These are phyloP conservation scores for Chromis chromis DNA, from an alignment of 2,797 vertebrate species.

Conservation along the genomic window DNA sequence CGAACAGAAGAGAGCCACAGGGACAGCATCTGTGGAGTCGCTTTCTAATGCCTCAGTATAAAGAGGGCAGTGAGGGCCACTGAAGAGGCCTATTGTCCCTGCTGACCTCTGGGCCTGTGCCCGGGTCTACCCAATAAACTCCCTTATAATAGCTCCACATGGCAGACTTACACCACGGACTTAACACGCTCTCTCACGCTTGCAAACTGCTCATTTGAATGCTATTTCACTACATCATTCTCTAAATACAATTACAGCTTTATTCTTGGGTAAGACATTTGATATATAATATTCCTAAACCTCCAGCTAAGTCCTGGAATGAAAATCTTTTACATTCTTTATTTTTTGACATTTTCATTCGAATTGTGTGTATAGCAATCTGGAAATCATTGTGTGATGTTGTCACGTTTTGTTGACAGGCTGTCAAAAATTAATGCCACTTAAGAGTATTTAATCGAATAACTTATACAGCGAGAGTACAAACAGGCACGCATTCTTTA, in stretches of 20 bases:
- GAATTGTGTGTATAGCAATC: not conserved
- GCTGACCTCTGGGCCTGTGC: slow-evolving; percentile 49
- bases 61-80: slow-evolving; percentile 48
- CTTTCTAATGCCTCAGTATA: slow-evolving; percentile 41
- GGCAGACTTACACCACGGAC: slow-evolving; percentile 29
- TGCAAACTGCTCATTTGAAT: not conserved
- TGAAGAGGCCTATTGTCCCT: slow-evolving; percentile 66
- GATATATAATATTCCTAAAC: not conserved
- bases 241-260: not conserved
- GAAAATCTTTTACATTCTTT: not conserved
- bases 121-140: slow-evolving; percentile 45
- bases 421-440: slow-evolving; percentile 6
- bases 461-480: not conserved
- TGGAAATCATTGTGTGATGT: slow-evolving; percentile 9
- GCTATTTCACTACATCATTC: not conserved
- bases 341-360: not conserved
- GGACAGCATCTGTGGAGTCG: slow-evolving; percentile 55
- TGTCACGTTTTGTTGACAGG: slow-evolving; percentile 24
- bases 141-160: slow-evolving; percentile 44
- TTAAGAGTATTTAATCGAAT: slow-evolving; percentile 1
- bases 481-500: not conserved
- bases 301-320: too few species aligned
- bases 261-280: not conserved
- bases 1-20: slow-evolving; percentile 44
- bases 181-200: not conserved